Percentiles rank a stretch among this genome's conserved stretches.
Evolutionary conservation across 2,797 vertebrate species (phyloP).

Genomic region (Cossypha dichroa): DNA sequence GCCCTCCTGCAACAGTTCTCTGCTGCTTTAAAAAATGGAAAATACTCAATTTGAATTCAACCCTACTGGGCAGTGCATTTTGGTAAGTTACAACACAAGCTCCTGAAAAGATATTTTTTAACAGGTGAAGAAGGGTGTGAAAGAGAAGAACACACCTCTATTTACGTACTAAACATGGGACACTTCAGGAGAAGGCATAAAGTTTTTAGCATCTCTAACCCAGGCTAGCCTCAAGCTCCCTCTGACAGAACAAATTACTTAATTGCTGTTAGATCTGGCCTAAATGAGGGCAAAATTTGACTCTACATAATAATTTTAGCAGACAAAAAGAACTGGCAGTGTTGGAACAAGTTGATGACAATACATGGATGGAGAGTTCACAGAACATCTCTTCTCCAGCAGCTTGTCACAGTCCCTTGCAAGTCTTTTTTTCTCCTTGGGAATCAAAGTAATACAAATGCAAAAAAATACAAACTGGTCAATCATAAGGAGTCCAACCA

Average conservation of each 20-base stretch:
- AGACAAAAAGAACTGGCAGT: neutral
- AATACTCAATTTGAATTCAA: neutral
- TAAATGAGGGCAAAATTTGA: neutral
- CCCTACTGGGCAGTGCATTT: neutral
- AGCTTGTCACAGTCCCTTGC: neutral
- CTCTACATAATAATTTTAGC: neutral
- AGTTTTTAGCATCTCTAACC: neutral
- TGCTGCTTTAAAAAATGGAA: neutral
- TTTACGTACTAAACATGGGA: rapidly evolving
- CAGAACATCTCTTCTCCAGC: neutral
- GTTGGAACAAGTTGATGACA: neutral
- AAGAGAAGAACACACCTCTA: neutral
- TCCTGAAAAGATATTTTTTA: neutral
- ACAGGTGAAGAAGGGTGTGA: neutral
- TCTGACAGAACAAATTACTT: conserved; percentile 1
- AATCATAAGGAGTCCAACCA: neutral
- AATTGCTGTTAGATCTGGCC: neutral
- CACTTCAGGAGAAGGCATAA: neutral
- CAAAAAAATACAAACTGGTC: neutral
- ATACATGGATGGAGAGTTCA: neutral
- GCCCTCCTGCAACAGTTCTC: neutral
- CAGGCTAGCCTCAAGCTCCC: neutral
- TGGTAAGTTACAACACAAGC: neutral
- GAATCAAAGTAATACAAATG: neutral
- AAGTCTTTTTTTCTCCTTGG: neutral